phyloP scores from a whole-genome alignment of 2,797 vertebrate genomes.

The Cynopterus sphinx region DNA sequence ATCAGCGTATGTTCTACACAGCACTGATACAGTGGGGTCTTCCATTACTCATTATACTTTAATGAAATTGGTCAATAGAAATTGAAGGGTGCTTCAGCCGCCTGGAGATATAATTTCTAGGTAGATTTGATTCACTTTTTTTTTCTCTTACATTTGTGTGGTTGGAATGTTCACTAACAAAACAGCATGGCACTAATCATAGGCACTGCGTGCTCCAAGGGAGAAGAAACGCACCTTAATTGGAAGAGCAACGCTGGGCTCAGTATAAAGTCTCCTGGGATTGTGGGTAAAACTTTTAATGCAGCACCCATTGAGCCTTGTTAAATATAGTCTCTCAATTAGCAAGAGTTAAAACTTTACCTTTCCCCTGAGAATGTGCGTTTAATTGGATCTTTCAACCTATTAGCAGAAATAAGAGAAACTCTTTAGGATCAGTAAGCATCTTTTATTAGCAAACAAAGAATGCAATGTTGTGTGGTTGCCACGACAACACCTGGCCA shows the following conservation, averaged over 20 bases:
- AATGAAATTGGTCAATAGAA: not conserved
- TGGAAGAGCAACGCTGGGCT: not conserved
- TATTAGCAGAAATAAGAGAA: not conserved
- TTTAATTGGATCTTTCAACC: constrained; percentile 12
- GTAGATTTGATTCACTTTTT: not conserved
- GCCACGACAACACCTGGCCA: not conserved
- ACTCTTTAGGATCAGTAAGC: not conserved
- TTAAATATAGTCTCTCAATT: constrained; percentile 55
- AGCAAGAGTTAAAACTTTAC: constrained; percentile 42
- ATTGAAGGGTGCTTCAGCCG: not conserved
- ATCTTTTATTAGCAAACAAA: not conserved
- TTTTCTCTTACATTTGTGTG: not conserved
- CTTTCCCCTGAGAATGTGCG: not conserved
- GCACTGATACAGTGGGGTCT: not conserved
- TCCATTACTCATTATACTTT: not conserved
- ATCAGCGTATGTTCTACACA: not conserved
- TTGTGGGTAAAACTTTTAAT: constrained; percentile 64
- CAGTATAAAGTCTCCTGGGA: constrained; percentile 16
- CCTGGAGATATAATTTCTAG: not conserved
- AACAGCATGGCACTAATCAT: not conserved
- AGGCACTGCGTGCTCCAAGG: not conserved
- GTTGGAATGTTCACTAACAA: not conserved
- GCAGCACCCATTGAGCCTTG: not conserved
- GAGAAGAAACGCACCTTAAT: not conserved
- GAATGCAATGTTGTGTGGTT: not conserved